Base-by-base conservation (phyloP, 2,888 invertebrate genomes). In the Philonicus albiceps region DNA sequence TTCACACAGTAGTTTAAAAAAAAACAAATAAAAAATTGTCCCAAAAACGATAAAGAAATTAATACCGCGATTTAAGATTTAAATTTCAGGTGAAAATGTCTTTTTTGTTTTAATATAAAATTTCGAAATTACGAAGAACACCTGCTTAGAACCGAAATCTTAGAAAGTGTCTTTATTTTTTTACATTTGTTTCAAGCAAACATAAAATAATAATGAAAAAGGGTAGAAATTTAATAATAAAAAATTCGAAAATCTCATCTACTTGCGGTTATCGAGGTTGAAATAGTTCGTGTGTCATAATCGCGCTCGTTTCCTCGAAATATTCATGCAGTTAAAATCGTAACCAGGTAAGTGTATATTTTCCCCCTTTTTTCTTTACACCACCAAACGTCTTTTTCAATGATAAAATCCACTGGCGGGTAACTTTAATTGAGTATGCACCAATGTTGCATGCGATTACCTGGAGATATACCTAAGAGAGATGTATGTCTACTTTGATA, bases 351-450 rank as follows among this genome's bases (percentile, higher is more conserved):
- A 5, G 27, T 80, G 30, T 53, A 30, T 30, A 7, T 30, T 16
- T 30, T 31, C 19, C 81, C 19, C 34, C 55, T 55, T 81, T 81
- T 64, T 34, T 64, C 64, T 34, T 34, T 80, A 34, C 81, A 81
- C 81, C 55, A n/a, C 31, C 34, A 55, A 81, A 31, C 22, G 81
- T 81, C 81, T 81, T 81, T 43, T 49, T 81, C 16, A 64, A 55
- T 81, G 64, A 81, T 81, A 81, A n/a, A 22, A 64, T 81, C 37
- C 81, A 81, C 81, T 81, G 34, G 55, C 81, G 64, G 11, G 81
- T 55, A 81, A 55, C n/a, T 76, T 40, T 81, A 55, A 64, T 81
- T 55, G 19, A 81, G 34, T 64, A 31, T 81, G 81, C 81, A 81
- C 64, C 31, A 81, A 81, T 81, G 64, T 81, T 81, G 81, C 81